These are phyloP conservation scores for Clarias magur DNA, from an alignment of 2,113 vertebrate species.

Conservation along the genomic window DNA sequence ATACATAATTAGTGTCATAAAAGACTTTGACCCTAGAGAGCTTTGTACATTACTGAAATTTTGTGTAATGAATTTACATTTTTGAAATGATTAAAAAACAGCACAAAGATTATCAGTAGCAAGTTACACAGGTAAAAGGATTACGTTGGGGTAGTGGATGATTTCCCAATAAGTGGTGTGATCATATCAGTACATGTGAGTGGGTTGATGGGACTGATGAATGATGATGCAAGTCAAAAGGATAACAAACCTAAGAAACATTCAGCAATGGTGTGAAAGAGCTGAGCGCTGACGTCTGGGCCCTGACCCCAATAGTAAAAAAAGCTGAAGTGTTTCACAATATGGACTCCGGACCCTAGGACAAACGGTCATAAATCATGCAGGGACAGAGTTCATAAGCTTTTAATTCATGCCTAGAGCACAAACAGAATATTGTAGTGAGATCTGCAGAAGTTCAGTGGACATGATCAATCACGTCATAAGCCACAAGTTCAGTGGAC, in stretches of 20 bases:
- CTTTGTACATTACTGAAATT: neutral
- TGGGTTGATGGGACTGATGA: constrained; percentile 8
- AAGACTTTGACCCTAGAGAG: neutral
- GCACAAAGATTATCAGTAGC: neutral
- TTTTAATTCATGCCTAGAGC: neutral
- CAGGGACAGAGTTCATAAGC: constrained; percentile 55
- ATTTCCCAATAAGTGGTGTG: neutral
- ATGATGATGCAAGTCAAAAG: neutral
- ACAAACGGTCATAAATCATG: constrained; percentile 52
- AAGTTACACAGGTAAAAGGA: neutral
- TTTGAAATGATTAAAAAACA: neutral
- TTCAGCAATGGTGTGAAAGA: constrained; percentile 26
- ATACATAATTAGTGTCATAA: neutral
- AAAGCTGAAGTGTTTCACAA: constrained; percentile 62
- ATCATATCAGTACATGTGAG: constrained; percentile 38
- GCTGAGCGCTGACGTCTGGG: constrained; percentile 20
- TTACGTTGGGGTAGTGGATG: neutral
- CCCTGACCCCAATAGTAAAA: constrained; percentile 16
- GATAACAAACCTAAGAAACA: constrained; percentile 18
- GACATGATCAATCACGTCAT: neutral
- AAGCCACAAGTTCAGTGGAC: too few species aligned
- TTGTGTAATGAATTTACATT: neutral
- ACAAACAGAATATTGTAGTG: neutral
- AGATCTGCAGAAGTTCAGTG: neutral
- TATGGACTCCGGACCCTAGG: constrained; percentile 58